phyloP scores from a whole-genome alignment of 2,113 vertebrate genomes.

The Echinops telfairi region DNA sequence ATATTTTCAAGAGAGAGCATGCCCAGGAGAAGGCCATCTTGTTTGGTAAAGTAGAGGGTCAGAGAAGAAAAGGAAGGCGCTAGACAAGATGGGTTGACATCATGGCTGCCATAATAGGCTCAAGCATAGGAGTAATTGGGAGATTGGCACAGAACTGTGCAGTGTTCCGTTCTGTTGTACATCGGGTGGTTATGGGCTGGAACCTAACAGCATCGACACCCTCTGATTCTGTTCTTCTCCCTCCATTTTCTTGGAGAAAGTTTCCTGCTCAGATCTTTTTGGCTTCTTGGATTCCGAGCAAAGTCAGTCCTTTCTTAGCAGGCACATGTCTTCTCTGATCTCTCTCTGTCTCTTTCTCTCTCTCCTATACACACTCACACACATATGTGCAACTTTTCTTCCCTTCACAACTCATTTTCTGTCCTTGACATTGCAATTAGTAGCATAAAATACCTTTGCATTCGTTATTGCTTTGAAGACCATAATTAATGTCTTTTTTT shows the following conservation, averaged over 20 bases:
- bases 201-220: too few relatives aligned
- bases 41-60: too few relatives aligned
- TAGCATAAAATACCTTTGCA: background rate
- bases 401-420: conserved; percentile 37
- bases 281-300: conserved; percentile 8
- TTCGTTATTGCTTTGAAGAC: background rate
- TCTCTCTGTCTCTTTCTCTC: background rate
- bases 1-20: too few relatives aligned
- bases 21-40: too few relatives aligned
- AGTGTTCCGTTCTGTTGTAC: too few relatives aligned
- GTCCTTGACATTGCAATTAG: background rate
- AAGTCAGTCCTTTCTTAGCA: background rate
- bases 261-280: conserved; percentile 20
- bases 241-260: background rate
- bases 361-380: background rate
- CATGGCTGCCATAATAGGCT: too few relatives aligned
- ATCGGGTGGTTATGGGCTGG: too few relatives aligned
- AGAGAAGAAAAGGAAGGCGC: too few relatives aligned
- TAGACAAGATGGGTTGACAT: too few relatives aligned
- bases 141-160: too few relatives aligned
- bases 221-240: background rate
- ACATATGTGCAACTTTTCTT: background rate
- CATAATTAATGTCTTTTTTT: background rate
- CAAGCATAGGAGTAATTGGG: too few relatives aligned
- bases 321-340: background rate